Evolutionary conservation across 2,797 vertebrate species (phyloP), one percentile per base, ranked within the genome.

Genomic region (Brachyalestes nurse): DNA sequence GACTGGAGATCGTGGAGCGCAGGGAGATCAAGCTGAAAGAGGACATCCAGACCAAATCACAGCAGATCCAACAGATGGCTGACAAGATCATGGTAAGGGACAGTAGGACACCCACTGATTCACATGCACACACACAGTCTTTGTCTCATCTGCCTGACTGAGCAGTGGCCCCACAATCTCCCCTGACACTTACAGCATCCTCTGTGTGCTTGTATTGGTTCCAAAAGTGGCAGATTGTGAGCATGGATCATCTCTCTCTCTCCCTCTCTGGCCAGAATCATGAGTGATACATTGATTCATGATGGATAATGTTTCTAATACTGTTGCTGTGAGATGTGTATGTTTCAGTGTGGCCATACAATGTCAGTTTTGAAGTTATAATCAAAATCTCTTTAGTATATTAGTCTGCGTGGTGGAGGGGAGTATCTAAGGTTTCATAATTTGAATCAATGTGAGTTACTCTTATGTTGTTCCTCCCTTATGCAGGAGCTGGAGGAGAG

Each of bases 1-100:
- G 96, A 83, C 91, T 99, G 86, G 98, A 99, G 94, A 97, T 97
- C 51, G 97, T 99, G 77, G 97, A 99, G 87, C 95, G 97, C n/a
- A 95, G 97, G 85, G 97, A 99, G 93, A 96, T 93, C 61, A 98
- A 98, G 85, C 94, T 99, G 72, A 99, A 99, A 89, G 98, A 99
- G 88, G 98, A 99, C 91, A 96, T 99, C 90, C 98, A 99, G 90
- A 97, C 96, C 89, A 99, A 99, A 88, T 95, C 95, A 87, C 97
- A 98, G 87, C 98, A 99, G 94, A 96, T 99, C 88, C 98, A 99
- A 91, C 97, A 99, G 94, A 99, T 99, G 98, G 95, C 96, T 72
- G 97, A 99, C 90, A 99, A 98, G 95, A 98, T 99, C 92, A 90
- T 98, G 97, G 98, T 99, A 95, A 93, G 94, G 12, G 16, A 78